These are phyloP conservation scores for Salvelinus sp. DNA, from an alignment of 2,113 vertebrate genomes.

Conservation along the genomic window DNA sequence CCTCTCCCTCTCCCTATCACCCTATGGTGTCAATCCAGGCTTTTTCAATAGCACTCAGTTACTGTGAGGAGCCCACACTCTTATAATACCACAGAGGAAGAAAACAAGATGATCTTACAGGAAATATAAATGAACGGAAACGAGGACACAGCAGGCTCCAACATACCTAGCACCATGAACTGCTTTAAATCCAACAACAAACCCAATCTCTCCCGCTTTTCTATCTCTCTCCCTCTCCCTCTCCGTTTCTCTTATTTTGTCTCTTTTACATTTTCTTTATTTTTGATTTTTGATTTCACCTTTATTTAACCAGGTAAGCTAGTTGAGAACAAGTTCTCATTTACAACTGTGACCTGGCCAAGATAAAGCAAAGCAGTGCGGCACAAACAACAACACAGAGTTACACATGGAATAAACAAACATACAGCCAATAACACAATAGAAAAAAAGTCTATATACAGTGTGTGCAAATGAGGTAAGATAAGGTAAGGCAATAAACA, in stretches of 20 bases:
- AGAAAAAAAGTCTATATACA: too few relatives aligned
- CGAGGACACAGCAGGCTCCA: constrained; percentile 30
- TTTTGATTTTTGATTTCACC: too few relatives aligned
- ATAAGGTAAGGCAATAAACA: too few relatives aligned
- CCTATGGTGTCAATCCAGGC: constrained; percentile 1
- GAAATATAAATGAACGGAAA: constrained; percentile 43
- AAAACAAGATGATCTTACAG: constrained; percentile 36
- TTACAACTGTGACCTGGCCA: too few relatives aligned
- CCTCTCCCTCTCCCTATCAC: constrained; percentile 17
- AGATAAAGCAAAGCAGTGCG: too few relatives aligned
- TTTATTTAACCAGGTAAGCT: too few relatives aligned
- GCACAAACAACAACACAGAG: too few relatives aligned
- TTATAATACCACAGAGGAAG: constrained; percentile 21
- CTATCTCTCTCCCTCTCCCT: background rate
- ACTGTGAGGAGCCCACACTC: constrained; percentile 30
- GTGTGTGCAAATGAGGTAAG: too few relatives aligned
- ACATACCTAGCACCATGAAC: constrained; percentile 52
- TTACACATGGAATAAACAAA: too few relatives aligned
- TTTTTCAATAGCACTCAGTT: constrained; percentile 50
- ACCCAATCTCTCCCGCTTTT: constrained; percentile 27
- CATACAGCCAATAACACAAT: too few relatives aligned
- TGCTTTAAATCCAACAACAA: constrained; percentile 51
- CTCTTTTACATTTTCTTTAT: background rate
- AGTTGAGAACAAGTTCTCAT: too few relatives aligned
- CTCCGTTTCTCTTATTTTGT: background rate